phyloP scores from a whole-genome alignment of 64 coral and sea anemone genomes.

The Cladopsammia gracilis region DNA sequence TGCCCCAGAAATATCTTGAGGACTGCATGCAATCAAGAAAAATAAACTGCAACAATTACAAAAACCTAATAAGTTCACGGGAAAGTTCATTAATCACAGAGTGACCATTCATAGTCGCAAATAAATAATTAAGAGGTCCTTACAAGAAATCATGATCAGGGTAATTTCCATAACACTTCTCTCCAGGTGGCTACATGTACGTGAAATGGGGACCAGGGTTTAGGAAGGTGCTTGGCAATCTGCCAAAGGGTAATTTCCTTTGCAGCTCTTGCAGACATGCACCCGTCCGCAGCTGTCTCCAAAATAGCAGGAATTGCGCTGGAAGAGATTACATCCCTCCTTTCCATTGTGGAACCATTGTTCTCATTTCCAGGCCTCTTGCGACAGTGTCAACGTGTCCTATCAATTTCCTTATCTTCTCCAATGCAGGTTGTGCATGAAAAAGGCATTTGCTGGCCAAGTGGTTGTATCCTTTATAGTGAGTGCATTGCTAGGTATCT shows the following conservation, averaged over 20 bases:
- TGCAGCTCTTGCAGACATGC: constrained; percentile 24
- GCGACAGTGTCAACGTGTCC: not conserved
- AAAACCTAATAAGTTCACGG: too few species aligned
- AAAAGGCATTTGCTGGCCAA: constrained; percentile 10
- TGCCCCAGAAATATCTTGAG: too few species aligned
- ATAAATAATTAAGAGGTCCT: not conserved
- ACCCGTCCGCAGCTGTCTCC: not conserved
- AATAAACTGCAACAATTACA: too few species aligned
- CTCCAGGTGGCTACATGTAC: not conserved
- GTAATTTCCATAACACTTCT: not conserved
- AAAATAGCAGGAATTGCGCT: not conserved
- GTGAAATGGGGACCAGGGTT: not conserved
- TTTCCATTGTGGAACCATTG: constrained; percentile 12
- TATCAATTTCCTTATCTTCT: not conserved
- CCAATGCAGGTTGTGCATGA: not conserved
- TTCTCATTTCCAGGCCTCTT: not conserved
- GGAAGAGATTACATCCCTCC: constrained; percentile 27
- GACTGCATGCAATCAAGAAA: too few species aligned
- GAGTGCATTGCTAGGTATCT: constrained; percentile 3
- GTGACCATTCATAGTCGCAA: too few species aligned
- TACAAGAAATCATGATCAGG: not conserved
- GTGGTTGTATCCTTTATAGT: constrained; percentile 11
- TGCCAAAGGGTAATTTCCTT: constrained; percentile 13
- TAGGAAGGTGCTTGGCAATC: constrained; percentile 8
- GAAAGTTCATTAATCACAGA: too few species aligned